These are phyloP conservation scores for Empis livida DNA, from an alignment of 2,888 invertebrate genomes.

Conservation along the genomic window DNA sequence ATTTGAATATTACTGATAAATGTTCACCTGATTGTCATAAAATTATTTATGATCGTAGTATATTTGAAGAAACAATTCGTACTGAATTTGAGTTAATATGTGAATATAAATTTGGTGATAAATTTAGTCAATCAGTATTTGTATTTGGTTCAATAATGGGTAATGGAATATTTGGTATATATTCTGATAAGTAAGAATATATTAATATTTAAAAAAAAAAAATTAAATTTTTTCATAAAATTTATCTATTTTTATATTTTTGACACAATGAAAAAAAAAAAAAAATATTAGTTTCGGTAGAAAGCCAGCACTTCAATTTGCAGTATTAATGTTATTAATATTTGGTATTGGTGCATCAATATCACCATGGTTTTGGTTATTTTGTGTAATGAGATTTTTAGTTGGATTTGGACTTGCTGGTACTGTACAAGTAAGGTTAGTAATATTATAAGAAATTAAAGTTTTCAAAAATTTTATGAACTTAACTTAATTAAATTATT, in stretches of 20 bases:
- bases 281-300: conserved; percentile 51
- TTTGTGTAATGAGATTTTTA: conserved; percentile 55
- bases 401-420: conserved; percentile 68
- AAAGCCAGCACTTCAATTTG: conserved; percentile 55
- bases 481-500: not conserved
- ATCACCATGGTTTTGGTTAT: conserved; percentile 50
- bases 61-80: conserved; percentile 54
- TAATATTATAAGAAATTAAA: too few relatives aligned
- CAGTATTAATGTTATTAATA: conserved; percentile 58
- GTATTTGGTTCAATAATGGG: conserved; percentile 65
- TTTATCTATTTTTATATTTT: too few relatives aligned
- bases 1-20: conserved; percentile 22
- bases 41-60: conserved; percentile 46
- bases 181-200: conserved; percentile 51
- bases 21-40: conserved; percentile 42
- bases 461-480: too few relatives aligned
- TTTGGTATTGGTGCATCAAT: conserved; percentile 58
- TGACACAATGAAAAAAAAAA: not conserved
- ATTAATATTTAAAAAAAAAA: not conserved
- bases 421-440: conserved; percentile 58
- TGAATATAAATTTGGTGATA: conserved; percentile 47
- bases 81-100: conserved; percentile 66
- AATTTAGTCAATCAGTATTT: conserved; percentile 58
- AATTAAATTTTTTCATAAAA: too few relatives aligned
- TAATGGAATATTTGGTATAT: conserved; percentile 56